Evolutionary conservation across 53 echinoderm and acorn worm species (phyloP), one percentile per base, ranked within the genome.

Genomic region (Hippasteria phrygiana): DNA sequence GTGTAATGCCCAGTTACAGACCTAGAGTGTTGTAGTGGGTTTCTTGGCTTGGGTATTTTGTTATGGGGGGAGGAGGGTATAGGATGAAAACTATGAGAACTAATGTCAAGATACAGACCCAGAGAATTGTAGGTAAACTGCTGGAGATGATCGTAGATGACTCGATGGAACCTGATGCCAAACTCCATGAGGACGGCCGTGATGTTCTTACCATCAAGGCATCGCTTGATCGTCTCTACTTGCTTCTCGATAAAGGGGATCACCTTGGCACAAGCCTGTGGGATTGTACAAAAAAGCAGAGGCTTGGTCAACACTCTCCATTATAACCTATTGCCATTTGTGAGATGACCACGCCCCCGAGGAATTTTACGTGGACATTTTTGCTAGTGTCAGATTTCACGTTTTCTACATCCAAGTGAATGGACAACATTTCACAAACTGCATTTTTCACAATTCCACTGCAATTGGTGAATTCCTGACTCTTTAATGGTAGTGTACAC

Each of bases 171-270:
- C 43, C 98, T 47, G 26, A 97, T 96, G 32, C 98, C 98, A 92
- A 97, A 96, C 89, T 97, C 98, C 46, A 93, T 84, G 46, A 95
- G 74, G 39, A 96, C 94, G 17, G 95, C 90, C 16, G 92, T 94
- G 89, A 97, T 92, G 73, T 97, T 97, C 90, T 97, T 97, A 36
- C 98, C 98, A 88, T 97, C 98, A 75, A 97, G 75, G 34, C 95
- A 93, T 5, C 81, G 66, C 75, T 94, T 97, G 62, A 97, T 94
- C 0, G 92, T 92, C 20, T 91, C 90, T 1, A 95, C 95, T 72
- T 97, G 98, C 87, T 89, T 94, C 67, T 94, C 94, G 77, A 94
- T 91, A 83, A 96, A 97, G 24, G 92, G 88, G 26, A 97, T 90
- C 62, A 97, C 98, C 73, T 92, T 94, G 2, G 89, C 89, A 93